phyloP scores from a whole-genome alignment of 2,113 vertebrate genomes.

The Pao palembangensis region DNA sequence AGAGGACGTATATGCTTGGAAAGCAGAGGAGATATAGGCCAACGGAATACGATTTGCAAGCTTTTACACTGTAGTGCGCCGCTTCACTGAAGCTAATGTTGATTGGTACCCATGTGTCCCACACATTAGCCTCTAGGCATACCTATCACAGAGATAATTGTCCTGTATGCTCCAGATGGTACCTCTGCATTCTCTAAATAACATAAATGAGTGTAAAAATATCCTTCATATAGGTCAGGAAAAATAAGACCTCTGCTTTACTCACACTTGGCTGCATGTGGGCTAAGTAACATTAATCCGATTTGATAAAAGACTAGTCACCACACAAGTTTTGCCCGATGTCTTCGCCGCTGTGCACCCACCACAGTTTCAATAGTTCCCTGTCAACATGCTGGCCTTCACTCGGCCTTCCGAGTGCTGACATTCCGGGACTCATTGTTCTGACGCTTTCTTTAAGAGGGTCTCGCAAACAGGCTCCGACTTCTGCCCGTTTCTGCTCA shows the following conservation, averaged over 20 bases:
- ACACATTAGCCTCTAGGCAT: constrained; percentile 27
- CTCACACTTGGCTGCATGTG: constrained; percentile 28
- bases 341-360: constrained; percentile 41
- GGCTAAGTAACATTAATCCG: constrained; percentile 56
- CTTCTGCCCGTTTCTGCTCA: constrained; percentile 38
- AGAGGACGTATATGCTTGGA: no score
- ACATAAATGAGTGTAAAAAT: constrained; percentile 22
- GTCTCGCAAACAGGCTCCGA: constrained; percentile 25
- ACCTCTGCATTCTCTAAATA: constrained; percentile 31
- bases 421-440: constrained; percentile 46
- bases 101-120: constrained; percentile 30
- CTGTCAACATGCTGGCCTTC: constrained; percentile 53
- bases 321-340: constrained; percentile 52
- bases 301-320: constrained; percentile 64
- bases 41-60: constrained; percentile 12
- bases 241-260: constrained; percentile 38
- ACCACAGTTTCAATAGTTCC: constrained; percentile 52
- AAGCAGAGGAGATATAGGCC: no score
- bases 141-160: constrained; percentile 32
- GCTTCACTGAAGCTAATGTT: constrained; percentile 31
- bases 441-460: constrained; percentile 49
- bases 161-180: constrained; percentile 35
- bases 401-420: constrained; percentile 27
- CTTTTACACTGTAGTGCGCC: constrained; percentile 42
- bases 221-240: constrained; percentile 46